Base-by-base conservation (phyloP, 2,113 vertebrate species). In the Mobula hypostoma region DNA sequence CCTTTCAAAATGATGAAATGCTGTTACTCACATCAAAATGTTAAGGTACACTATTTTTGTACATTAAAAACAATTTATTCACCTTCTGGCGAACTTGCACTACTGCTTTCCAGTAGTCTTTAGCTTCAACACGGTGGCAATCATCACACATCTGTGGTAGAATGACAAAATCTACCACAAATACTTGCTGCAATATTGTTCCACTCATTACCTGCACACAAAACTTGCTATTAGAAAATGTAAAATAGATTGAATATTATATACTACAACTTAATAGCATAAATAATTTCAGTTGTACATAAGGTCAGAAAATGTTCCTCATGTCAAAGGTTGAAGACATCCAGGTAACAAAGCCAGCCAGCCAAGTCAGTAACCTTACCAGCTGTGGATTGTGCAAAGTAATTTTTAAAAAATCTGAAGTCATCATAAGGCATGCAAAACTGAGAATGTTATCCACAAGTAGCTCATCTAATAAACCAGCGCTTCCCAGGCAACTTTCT, bases 91-190 rank as follows among this genome's bases (percentile, higher is more conserved):
- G 96, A 90, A 99, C 97, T 97, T 99, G 98, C 94, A 99, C 97
- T 12, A 99, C 98, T 2, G 98, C 98, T 94, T 99, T 99, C 99
- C 99, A 99, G 96, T 98, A 99, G 96, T 99, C 99, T 94, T 99
- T 99, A 77, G 99, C 99, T 96, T 99, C 99, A 77, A 99, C 97
- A 94, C 99, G 98, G 27, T 99, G 99, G 95, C 99, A 99, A 95
- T 99, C 98, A 79, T 98, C 98, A 95, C 99, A 99, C 99, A 99
- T 99, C 92, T 99, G 98, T 40, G 96, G 95, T 95, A 97, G 97
- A 92, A 99, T 94, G 94, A 98, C 95, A 93, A 97, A 99, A 95
- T 99, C 99, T 14, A 99, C 97, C 94, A 99, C 97, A 95, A 99
- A 99, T 48, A 99, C 97, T 95, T 99, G 99, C 96, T 99, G 99